Conservation (phyloP, 2,888 invertebrate species). For the Apodemia mormo region DNA sequence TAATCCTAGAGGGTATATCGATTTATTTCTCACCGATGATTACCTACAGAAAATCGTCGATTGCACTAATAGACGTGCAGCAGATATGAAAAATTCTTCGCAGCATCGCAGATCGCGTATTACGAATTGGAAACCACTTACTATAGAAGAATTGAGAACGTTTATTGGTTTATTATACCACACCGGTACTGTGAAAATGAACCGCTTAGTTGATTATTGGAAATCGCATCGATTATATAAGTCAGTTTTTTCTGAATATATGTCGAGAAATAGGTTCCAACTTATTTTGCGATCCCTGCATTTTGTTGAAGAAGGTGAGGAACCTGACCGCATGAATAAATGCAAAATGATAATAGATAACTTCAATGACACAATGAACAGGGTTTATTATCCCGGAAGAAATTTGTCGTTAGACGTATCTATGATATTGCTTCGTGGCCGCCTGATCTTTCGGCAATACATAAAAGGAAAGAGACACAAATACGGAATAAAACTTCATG, state of each 20-base stretch:
- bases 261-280: background rate
- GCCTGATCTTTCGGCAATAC: background rate
- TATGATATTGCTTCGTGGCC: background rate
- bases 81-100: background rate
- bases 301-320: background rate
- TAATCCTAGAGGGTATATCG: background rate
- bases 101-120: background rate
- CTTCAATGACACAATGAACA: background rate
- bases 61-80: background rate
- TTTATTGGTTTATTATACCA: background rate
- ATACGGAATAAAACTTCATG: background rate
- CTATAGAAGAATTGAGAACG: background rate
- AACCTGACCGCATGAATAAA: background rate
- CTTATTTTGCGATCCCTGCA: slow-evolving; percentile 2
- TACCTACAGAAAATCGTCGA: background rate
- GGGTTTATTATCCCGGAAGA: background rate
- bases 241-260: background rate
- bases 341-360: background rate
- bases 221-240: background rate
- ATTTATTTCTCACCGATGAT: background rate
- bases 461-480: background rate
- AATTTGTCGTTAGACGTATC: background rate
- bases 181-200: background rate
- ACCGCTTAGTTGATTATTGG: background rate
- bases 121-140: background rate